Percentiles rank a stretch among this genome's conserved stretches.
Evolutionary conservation across 2,113 vertebrate species (phyloP).

Genomic region (Struthidea cinerea): DNA sequence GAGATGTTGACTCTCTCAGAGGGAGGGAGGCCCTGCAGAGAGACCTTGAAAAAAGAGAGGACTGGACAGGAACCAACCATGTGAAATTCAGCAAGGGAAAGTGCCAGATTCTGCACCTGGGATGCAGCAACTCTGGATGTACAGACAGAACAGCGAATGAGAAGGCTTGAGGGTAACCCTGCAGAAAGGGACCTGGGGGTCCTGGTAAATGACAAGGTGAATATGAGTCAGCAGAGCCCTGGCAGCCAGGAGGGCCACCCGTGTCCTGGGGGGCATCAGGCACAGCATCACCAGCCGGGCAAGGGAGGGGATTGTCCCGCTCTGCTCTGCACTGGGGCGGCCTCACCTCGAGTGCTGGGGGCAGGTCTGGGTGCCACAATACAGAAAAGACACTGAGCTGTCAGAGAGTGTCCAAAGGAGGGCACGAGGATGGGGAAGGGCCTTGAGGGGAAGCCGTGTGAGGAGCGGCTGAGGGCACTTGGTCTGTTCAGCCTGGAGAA

Average conservation of each 20-base stretch:
- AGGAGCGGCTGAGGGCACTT: too few species aligned
- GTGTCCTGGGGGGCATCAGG: not conserved
- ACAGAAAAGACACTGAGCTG: too few species aligned
- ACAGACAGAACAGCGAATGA: not conserved
- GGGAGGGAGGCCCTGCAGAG: not conserved
- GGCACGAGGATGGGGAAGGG: too few species aligned
- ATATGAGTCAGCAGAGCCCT: not conserved
- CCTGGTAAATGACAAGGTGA: not conserved
- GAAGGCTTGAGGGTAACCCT: not conserved
- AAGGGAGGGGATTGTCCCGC: not conserved
- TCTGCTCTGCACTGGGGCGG: not conserved
- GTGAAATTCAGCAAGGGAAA: not conserved
- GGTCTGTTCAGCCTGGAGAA: not conserved
- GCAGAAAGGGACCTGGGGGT: not conserved
- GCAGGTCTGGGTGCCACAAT: fast-evolving
- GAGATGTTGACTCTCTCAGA: not conserved
- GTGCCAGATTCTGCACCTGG: not conserved
- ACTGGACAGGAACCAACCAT: not conserved
- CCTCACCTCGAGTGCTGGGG: not conserved
- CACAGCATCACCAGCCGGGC: fast-evolving
- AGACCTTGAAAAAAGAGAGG: not conserved
- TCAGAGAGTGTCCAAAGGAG: too few species aligned
- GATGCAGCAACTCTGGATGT: not conserved
- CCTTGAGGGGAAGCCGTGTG: too few species aligned
- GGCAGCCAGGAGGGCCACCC: not conserved